Evolutionary conservation across 2,888 invertebrate genomes (phyloP), one percentile per base, ranked within the genome.

Genomic region (Drosophila pegasa): DNA sequence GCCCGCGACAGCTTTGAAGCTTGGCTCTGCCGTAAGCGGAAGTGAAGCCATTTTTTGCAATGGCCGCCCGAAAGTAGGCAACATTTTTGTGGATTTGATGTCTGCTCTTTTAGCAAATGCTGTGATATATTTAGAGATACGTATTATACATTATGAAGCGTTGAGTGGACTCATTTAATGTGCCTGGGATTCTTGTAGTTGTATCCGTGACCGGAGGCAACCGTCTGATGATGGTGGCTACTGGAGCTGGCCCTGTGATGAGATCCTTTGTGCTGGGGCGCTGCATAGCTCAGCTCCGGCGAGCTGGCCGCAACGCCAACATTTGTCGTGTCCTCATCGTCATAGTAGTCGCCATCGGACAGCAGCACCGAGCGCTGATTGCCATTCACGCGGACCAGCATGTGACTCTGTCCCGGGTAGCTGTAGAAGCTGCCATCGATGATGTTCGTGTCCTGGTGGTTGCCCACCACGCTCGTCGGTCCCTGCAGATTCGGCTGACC

Each of bases 41-140:
- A 84, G 52, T 51, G 64, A 59, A 71, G 51, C 16, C 27, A 0
- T 1, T 2, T 50, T 57, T 40, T 48, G 9, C 2, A 0, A 0
- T 0, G 4, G 0, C n/a, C 6, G 52, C 75, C 66, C 16, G 43
- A 69, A 60, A 76, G 60, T 75, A 78, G 54, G 73, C 82, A 60
- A 61, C 35, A 45, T 0, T 2, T 29, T 54, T 37, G 10, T 0
- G 0, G n/a, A 18, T 35, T 31, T 18, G 48, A 20, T 29, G 43
- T 55, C 60, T 89, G 89, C 80, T 78, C 38, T 79, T 85, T 47
- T 47, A 86, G 83, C 88, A 71, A 61, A 20, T 89, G 88, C 89
- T 43, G 37, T 51, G 33, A 56, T 79, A 37, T 63, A 66, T 66
- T 50, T 52, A 47, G 14, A 31, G 9, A 29, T 29, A 9, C 58